Base-by-base conservation (phyloP, 1,140 invertebrate species). In the Anagrus nilaparvatae region DNA sequence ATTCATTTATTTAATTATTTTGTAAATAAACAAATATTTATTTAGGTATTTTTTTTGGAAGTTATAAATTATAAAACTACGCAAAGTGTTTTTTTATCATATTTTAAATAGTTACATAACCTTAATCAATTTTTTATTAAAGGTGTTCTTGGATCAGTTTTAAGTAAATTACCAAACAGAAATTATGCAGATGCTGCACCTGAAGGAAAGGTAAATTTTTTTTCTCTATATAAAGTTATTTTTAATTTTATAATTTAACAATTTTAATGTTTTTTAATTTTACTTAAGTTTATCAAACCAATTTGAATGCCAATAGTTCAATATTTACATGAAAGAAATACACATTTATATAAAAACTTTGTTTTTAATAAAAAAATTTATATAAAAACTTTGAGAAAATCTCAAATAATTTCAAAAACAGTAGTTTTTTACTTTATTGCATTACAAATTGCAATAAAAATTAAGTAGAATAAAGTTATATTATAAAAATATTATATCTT, bases 341-440 rank as follows among this genome's bases (percentile, higher is more conserved):
- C n/a, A n/a, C n/a, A n/a, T n/a, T n/a, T n/a, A n/a, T n/a, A n/a
- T n/a, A n/a, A 10, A 23, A 36, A 25, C 19, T n/a, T 21, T 5
- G 19, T 25, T 19, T 8, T 38, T 5, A 13, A 12, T 23, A 10
- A 8, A 8, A 35, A 12, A 13, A 21, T 69, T 69, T 8, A 71
- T 69, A 33, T 70, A 70, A 14, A 69, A 70, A 29, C 61, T 69
- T 41, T 75, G 78, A 59, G 76, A 76, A 5, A 79, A 76, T 60
- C 75, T 74, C 10, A 73, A 73, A 31, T 17, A 31, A 17, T 17
- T 31, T 31, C 12, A 17, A 14, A 6, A 31, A 17, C 19, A 31
- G 13, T 13, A 13, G 19, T 31, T 31, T n/a, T n/a, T n/a, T n/a
- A n/a, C 12, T 33, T 13, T 16, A 33, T 33, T 33, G 32, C 32